Evolutionary conservation across 2,113 vertebrate species (phyloP).

Genomic region (Lethenteron camtschaticum): DNA sequence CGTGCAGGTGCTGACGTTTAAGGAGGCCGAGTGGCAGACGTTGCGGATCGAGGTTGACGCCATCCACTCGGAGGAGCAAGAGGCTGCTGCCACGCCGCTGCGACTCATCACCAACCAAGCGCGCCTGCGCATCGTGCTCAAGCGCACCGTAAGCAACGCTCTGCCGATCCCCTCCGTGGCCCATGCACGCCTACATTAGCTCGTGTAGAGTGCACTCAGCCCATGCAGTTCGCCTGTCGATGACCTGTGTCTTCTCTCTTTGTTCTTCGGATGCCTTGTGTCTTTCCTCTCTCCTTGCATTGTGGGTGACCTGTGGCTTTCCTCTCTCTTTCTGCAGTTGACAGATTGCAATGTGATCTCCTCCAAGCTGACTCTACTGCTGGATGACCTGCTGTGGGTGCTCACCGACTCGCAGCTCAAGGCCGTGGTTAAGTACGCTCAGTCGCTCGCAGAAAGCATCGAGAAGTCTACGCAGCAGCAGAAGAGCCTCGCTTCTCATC

Average conservation of each 20-base stretch:
- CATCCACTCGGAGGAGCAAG: slow-evolving; percentile 60
- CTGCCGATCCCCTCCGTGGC: too few relatives aligned
- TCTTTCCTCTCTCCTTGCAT: too few relatives aligned
- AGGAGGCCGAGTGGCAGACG: slow-evolving; percentile 94
- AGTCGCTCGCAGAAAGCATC: slow-evolving; percentile 81
- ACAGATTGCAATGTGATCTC: slow-evolving; percentile 88
- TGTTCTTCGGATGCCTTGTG: too few relatives aligned
- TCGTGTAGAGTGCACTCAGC: too few relatives aligned
- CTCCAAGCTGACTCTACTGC: slow-evolving; percentile 76
- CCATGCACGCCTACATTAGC: too few relatives aligned
- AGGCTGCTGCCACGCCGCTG: slow-evolving; percentile 54
- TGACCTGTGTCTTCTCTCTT: too few relatives aligned
- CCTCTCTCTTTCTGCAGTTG: slow-evolving; percentile 27
- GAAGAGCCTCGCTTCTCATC: slow-evolving; percentile 69
- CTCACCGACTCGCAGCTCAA: slow-evolving; percentile 89
- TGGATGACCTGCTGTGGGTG: slow-evolving; percentile 92
- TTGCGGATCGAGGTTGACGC: slow-evolving; percentile 80
- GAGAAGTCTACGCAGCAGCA: slow-evolving; percentile 82
- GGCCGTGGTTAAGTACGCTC: slow-evolving; percentile 84
- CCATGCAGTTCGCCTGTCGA: too few relatives aligned
- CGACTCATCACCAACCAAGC: slow-evolving; percentile 93
- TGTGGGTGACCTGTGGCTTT: slow-evolving; percentile 4
- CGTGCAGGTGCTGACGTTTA: slow-evolving; percentile 73
- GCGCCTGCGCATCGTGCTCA: slow-evolving; percentile 69
- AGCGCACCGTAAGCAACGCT: slow-evolving; percentile 43